Evolutionary conservation across 2,888 invertebrate genomes (phyloP).

Genomic region (Azorinus chamasolen): DNA sequence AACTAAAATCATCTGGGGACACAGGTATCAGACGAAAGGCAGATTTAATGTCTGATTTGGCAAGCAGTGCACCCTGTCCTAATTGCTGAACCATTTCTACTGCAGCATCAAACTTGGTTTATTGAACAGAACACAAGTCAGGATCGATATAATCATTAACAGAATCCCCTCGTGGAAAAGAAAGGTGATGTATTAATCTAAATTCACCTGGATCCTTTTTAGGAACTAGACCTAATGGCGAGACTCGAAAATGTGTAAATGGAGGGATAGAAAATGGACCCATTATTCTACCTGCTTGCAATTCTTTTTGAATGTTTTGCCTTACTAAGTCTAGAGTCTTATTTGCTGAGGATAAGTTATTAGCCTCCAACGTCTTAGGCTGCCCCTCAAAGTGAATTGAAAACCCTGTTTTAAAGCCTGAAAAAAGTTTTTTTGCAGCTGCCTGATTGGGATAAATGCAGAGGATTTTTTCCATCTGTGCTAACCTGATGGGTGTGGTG

Average conservation of each 20-base stretch:
- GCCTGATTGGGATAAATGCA: not conserved
- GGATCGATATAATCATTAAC: slow-evolving; percentile 7
- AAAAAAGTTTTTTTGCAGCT: slow-evolving; percentile 1
- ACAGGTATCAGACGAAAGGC: slow-evolving; percentile 19
- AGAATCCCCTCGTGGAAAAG: slow-evolving; percentile 11
- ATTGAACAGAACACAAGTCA: slow-evolving; percentile 13
- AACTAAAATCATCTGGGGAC: not conserved
- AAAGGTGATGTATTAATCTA: slow-evolving; percentile 9
- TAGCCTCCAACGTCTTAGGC: no score
- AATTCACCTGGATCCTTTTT: slow-evolving; percentile 7
- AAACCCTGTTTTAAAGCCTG: slow-evolving; percentile 8
- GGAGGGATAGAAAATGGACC: no score
- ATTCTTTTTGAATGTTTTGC: slow-evolving; percentile 20
- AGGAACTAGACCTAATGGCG: no score
- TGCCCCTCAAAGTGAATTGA: not conserved
- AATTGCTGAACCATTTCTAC: no score
- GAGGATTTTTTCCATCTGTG: no score
- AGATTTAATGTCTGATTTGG: slow-evolving; percentile 23
- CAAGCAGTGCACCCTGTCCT: slow-evolving; percentile 23
- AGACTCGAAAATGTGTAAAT: slow-evolving; percentile 2
- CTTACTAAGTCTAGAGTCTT: not conserved
- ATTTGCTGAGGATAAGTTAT: no score
- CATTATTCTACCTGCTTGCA: not conserved
- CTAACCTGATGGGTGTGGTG: no score
- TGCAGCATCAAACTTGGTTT: slow-evolving; percentile 88